Conservation (phyloP, 2,113 vertebrate genomes). For the Carettochelys insculpta region DNA sequence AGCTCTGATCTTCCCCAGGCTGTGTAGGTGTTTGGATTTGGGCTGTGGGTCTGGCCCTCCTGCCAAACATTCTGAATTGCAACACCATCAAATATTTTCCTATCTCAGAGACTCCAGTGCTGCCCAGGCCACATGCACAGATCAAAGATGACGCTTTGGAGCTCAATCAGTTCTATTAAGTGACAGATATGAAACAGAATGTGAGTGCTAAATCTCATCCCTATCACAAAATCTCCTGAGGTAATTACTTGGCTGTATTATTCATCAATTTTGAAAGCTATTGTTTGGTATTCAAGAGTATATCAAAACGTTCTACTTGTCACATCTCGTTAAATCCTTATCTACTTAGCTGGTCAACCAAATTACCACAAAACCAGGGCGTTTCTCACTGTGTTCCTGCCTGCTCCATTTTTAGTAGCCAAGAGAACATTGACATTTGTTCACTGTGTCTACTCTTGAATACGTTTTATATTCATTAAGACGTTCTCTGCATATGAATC, state of each 20-base stretch:
- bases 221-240: not conserved
- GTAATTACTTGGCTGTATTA: not conserved
- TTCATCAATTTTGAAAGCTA: not conserved
- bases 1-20: not conserved
- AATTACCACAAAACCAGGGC: not conserved
- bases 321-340: not conserved
- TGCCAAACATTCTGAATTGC: not conserved
- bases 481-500: not conserved
- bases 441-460: not conserved
- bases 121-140: not conserved
- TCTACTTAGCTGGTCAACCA: not conserved
- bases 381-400: not conserved
- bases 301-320: not conserved
- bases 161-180: not conserved
- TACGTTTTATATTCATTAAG: not conserved
- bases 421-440: not conserved
- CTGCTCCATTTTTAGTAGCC: not conserved
- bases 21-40: not conserved
- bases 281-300: not conserved
- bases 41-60: not conserved
- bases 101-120: not conserved
- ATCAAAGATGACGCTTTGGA: constrained; percentile 15
- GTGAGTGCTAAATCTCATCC: constrained; percentile 8
- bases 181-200: constrained; percentile 5
- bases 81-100: not conserved